Conservation (phyloP, 2,888 invertebrate species). For the Catonia carolina region DNA sequence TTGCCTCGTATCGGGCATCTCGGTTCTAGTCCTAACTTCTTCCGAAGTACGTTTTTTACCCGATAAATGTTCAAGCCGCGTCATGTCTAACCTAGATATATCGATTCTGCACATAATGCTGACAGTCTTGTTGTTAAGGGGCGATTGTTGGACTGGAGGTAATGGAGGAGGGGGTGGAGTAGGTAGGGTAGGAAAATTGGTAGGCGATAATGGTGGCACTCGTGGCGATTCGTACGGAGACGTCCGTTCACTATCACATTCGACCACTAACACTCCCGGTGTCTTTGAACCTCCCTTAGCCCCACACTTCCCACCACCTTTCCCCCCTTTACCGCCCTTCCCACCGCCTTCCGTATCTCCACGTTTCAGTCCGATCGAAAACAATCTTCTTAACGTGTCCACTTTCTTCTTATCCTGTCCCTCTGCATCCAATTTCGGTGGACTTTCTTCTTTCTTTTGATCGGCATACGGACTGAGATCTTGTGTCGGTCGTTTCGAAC, state of each 20-base stretch:
- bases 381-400: constrained; percentile 58
- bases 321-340: constrained; percentile 39
- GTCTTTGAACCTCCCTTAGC: constrained; percentile 58
- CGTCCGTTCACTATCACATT: constrained; percentile 48
- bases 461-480: constrained; percentile 27
- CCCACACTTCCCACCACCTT: constrained; percentile 54
- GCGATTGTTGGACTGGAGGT: neutral
- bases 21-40: constrained; percentile 47
- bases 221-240: constrained; percentile 18
- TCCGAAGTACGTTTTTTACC: constrained; percentile 43
- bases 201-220: constrained; percentile 7
- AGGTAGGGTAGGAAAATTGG: constrained; percentile 33
- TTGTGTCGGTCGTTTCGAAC: constrained; percentile 29
- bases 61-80: constrained; percentile 35
- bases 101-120: constrained; percentile 45
- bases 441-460: constrained; percentile 40
- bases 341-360: constrained; percentile 36
- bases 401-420: constrained; percentile 65
- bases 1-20: constrained; percentile 47
- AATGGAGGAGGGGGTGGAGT: constrained; percentile 29
- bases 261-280: constrained; percentile 66
- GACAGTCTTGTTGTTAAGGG: neutral
- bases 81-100: constrained; percentile 39
- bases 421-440: constrained; percentile 45
- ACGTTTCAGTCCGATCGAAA: constrained; percentile 47